Percentiles rank a stretch among this genome's conserved stretches.
These are phyloP conservation scores for Gambusia affinis DNA, from an alignment of 2,113 vertebrate species.

Conservation along the genomic window DNA sequence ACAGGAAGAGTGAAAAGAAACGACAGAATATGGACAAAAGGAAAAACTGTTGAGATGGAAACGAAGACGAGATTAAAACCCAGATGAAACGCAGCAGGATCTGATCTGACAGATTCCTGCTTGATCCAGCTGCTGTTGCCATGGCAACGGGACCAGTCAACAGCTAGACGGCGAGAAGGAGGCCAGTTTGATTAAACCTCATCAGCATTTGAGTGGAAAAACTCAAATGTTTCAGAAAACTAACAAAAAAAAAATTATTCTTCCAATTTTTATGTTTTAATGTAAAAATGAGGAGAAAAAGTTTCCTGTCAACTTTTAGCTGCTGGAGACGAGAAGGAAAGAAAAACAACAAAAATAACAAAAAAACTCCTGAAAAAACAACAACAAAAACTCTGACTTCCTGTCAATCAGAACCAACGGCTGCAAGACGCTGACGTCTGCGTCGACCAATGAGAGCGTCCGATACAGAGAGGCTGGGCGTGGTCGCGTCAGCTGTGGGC, in stretches of 20 bases:
- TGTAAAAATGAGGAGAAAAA: no score
- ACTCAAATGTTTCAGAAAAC: not conserved
- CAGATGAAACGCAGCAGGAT: not conserved
- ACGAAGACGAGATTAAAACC: not conserved
- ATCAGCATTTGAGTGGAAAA: not conserved
- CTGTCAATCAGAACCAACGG: slow-evolving; percentile 19
- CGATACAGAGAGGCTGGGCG: slow-evolving; percentile 24
- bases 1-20: not conserved
- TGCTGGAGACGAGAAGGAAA: not conserved
- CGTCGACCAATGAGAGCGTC: slow-evolving; percentile 20
- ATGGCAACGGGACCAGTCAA: not conserved
- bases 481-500: slow-evolving; percentile 33
- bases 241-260: not conserved
- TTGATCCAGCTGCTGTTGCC: slow-evolving; percentile 1
- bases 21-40: no score
- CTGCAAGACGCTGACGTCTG: slow-evolving; percentile 5
- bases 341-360: no score
- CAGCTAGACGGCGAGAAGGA: not conserved
- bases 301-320: not conserved
- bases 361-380: not conserved
- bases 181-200: not conserved
- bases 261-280: not conserved
- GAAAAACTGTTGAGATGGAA: no score
- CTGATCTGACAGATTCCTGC: not conserved
- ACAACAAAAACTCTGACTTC: not conserved